Base-by-base conservation (phyloP, 2,113 vertebrate species). In the Notiomystis cincta region DNA sequence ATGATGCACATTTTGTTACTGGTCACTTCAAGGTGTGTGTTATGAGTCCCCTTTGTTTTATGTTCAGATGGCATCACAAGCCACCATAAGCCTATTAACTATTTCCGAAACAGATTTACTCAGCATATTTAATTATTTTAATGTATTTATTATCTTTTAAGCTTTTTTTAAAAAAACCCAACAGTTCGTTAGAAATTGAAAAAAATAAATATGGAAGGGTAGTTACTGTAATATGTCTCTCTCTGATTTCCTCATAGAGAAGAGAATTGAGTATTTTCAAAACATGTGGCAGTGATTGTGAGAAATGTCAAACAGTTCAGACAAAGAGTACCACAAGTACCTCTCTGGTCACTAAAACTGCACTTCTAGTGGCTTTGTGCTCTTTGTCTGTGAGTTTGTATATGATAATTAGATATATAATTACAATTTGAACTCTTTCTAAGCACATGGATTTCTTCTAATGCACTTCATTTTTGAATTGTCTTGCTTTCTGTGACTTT, bases 91-190 rank as follows among this genome's bases (percentile, higher is more conserved):
- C 37, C 44, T 75, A 10, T 42, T 58, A 40, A 30, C 20, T 62
- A 7, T 54, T 87, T 78, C 50, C 54, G 18, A 84, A 87, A 9
- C 12, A 22, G 27, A 35, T 78, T 35, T 57, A 20, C 31, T 60
- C 13, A 35, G 33, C 5, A 18, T 16, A 42, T 62, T 76, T 48
- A 69, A 56, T 6, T 21, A 42, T 54, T 85, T 58, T 61, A 30
- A 58, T 62, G 25, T 14, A 70, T 45, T 73, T 65, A 12, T 80
- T 67, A 6, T 66, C 25, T 84, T 89, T 67, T 23, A 45, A 64
- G 48, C 9, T 76, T 61, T 4, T 51, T 79, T 1, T 11, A 79
- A 62, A 48, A 33, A 38, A 3, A 0, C 1, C 1, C 30, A 3
- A 11, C 6, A 12, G 6, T 22, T 53, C 48, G 22, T 28, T 85